Base-by-base conservation (phyloP, 2,113 vertebrate species). In the Lichenostomus cassidix region DNA sequence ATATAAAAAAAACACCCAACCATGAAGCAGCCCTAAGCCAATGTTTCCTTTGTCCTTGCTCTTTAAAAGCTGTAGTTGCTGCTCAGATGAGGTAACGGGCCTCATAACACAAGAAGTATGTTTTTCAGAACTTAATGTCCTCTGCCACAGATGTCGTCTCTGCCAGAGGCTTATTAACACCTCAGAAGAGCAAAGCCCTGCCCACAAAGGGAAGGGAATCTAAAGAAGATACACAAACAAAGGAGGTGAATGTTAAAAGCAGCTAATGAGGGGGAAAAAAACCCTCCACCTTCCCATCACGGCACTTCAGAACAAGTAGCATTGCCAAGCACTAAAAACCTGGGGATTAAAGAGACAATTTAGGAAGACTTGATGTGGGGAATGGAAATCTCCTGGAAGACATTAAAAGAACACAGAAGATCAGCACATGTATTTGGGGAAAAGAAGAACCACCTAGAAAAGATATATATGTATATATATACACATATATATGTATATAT, bases 191-290 rank as follows among this genome's bases (percentile, higher is more conserved):
- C 96, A 96, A 96, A 96, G 95, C 87, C 96, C 92, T 95, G 96
- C 94, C 96, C 96, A 96, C 96, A 97, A 97, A 97, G 94, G 87
- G 91, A 96, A 85, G 74, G 83, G 94, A 96, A 92, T 96, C 96
- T 96, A 94, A 96, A 96, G 96, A 96, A 97, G 96, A 96, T 97
- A 96, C 96, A 96, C 96, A 97, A 97, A 97, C 96, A 97, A 97
- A 97, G 96, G 96, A 96, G 96, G 95, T 97, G 96, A 97, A 96
- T 97, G 96, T 96, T 96, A 97, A 97, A 97, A 97, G 96, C 96
- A 92, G 94, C 96, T 97, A 97, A 97, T 96, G 96, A 96, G 96
- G 76, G 91, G 86, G 68, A 65, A 92, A 87, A 90, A 94, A 89
- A 1, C 28, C 67, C 91, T 96, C 95, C 89, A 96, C 96, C 96